Base-by-base conservation (phyloP, 1,140 invertebrate species). In the Orchestia grillus region DNA sequence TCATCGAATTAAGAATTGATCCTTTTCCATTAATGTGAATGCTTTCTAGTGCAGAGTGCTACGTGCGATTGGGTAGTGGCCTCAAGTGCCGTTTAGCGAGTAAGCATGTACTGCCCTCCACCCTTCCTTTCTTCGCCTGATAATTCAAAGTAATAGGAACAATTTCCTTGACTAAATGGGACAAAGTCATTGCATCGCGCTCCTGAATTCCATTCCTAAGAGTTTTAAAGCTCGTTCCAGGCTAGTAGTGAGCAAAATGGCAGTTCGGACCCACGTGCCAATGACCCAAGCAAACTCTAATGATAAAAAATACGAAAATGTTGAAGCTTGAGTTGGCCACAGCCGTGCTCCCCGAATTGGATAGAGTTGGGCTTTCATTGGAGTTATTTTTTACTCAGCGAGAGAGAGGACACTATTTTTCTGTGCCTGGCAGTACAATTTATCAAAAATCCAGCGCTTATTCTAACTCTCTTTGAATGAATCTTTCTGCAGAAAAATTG, bases 381-480 rank as follows among this genome's bases (percentile, higher is more conserved):
- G 3, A 90, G 88, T 28, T 90, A n/a, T n/a, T 90, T 90, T 90
- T 42, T 90, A 44, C 88, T 44, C 87, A 11, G 88, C 41, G 41
- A 44, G 41, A 41, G 88, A 90, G 41, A 90, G 41, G 88, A 42
- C 6, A 90, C 88, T 42, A 42, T 90, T 90, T 44, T 36, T 23
- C 62, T 77, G 62, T 36, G 28, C 88, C 43, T 90, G 88, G 43
- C 41, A 41, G n/a, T 42, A 90, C 88, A 90, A 90, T 90, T 90
- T 41, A 90, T 42, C n/a, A 41, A 90, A 90, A 90, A 90, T 90
- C 43, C 88, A 42, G 41, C 11, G 88, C 88, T 90, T 90, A 90
- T 90, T 90, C 28, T 90, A 90, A 44, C 41, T 90, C 88, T 90
- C n/a, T 90, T 90, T 90, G 15, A 42, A 90, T 90, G 16, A 90